Base-by-base conservation (phyloP, 2,797 vertebrate genomes). In the Anabas testudineus region DNA sequence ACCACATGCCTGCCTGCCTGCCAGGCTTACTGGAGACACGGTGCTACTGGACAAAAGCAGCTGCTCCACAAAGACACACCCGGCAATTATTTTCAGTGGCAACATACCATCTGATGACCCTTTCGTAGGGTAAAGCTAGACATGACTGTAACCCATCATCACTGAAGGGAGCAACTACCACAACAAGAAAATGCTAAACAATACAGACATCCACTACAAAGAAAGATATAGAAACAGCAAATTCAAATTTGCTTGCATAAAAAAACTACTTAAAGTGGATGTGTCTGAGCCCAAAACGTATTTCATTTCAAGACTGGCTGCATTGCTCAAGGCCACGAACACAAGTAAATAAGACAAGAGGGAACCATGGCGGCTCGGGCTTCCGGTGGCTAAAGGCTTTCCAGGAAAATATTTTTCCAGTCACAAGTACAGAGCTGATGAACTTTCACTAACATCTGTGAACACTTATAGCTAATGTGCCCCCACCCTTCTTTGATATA, bases 381-480 rank as follows among this genome's bases (percentile, higher is more conserved):
- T 91, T 93, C 90, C 85, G 83, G 85, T 85, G 71, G 80, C 80
- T 80, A 30, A 75, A 78, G 26, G 63, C 81, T 88, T 93, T 91
- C 88, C 86, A 93, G 82, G 83, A 86, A 90, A 85, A 80, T 67
- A 85, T 89, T 91, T 89, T 91, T 92, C 86, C 85, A 89, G 75
- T 87, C 59, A 42, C 61, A 60, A 74, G 74, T 32, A 82, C 73
- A 68, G 82, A 85, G 77, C 87, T 89, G 87, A 93, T 92, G 88
- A 93, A 93, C 91, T 93, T 92, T 91, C 84, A 73, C 82, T 85
- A 91, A 94, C 93, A 95, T 95, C 94, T 95, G 94, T 71, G 84
- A 95, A 92, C 81, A 89, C 90, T 95, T 94, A 93, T 24, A 77
- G 84, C 80, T 90, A 90, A 93, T 91, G 88, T 91, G 71, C 84